Base-by-base conservation (phyloP, 2,797 vertebrate genomes). In the Kryptolebias ocellatus region DNA sequence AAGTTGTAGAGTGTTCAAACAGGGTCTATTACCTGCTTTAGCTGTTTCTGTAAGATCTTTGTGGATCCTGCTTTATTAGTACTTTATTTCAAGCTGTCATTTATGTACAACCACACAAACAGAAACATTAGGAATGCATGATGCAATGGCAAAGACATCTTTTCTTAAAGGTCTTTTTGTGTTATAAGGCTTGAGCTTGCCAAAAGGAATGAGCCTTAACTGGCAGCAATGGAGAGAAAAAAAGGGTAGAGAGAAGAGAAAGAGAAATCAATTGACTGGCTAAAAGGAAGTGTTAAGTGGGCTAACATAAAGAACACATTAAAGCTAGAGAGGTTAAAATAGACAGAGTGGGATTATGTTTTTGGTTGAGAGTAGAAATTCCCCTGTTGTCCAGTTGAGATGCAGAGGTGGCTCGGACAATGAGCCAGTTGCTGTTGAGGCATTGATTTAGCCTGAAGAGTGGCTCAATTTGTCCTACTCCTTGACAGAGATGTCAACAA, bases 391-490 rank as follows among this genome's bases (percentile, higher is more conserved):
- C 74, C 80, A 71, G 86, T 89, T 89, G 90, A 83, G 83, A 87
- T 77, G 80, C 90, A 83, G 88, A 75, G 78, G 84, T 79, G 83
- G 28, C 86, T 81, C 45, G 67, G 74, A 74, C 90, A 93, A 89
- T 92, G 84, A 91, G 90, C 69, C 89, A 89, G 88, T 85, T 88
- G 85, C 78, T 86, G 77, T 72, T 85, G 84, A 88, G 78, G 83
- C 82, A 92, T 89, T 90, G 92, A 91, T 88, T 92, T 89, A 85
- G 78, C 85, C 85, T 80, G 81, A 87, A 85, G 89, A 92, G 86
- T 87, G 62, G 79, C 86, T 90, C 74, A 91, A 90, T 93, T 90
- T 80, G 92, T 81, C 78, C 78, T 67, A 55, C 79, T 91, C 73
- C 83, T 83, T 78, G 42, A 87, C 83, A 85, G 81, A 90, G 78